Evolutionary conservation across 2,888 invertebrate genomes (phyloP).

Genomic region (Xestoiulus laeticollis): DNA sequence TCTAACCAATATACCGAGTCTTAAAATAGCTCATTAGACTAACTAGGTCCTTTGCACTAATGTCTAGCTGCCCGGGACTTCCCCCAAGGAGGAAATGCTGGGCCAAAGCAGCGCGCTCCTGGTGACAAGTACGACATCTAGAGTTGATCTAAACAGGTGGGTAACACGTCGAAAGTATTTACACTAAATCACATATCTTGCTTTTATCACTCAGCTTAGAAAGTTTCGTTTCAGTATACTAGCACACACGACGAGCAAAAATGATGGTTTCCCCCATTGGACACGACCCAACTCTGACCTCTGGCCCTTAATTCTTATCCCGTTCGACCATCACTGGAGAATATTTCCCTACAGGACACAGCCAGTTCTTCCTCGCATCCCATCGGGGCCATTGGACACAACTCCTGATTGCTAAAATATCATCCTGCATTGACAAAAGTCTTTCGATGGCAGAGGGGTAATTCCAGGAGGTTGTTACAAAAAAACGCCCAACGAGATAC

Average conservation of each 20-base stretch:
- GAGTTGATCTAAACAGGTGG: constrained; percentile 41
- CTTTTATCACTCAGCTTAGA: constrained; percentile 40
- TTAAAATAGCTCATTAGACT: constrained; percentile 39
- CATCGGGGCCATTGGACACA: not conserved
- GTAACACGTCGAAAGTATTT: constrained; percentile 41
- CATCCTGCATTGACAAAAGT: too few relatives aligned
- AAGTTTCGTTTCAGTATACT: constrained; percentile 35
- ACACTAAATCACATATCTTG: constrained; percentile 41
- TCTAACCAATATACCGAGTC: constrained; percentile 39
- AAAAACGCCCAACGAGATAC: not conserved
- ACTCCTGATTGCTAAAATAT: not conserved
- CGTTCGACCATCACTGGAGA: not conserved
- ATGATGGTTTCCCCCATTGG: constrained; percentile 21
- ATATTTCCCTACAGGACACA: not conserved
- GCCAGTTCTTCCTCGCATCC: not conserved
- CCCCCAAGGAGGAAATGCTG: constrained; percentile 39
- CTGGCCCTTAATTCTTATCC: not conserved
- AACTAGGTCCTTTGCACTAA: constrained; percentile 40
- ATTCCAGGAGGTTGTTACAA: not conserved
- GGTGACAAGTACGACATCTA: constrained; percentile 39
- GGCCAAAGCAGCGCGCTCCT: constrained; percentile 9
- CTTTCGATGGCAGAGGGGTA: too few relatives aligned
- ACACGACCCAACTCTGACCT: not conserved
- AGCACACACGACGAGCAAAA: constrained; percentile 32
- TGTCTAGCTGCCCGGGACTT: constrained; percentile 39